These are phyloP conservation scores for Myoxocephalus aenaeus DNA, from an alignment of 2,797 vertebrate genomes.

Conservation along the genomic window DNA sequence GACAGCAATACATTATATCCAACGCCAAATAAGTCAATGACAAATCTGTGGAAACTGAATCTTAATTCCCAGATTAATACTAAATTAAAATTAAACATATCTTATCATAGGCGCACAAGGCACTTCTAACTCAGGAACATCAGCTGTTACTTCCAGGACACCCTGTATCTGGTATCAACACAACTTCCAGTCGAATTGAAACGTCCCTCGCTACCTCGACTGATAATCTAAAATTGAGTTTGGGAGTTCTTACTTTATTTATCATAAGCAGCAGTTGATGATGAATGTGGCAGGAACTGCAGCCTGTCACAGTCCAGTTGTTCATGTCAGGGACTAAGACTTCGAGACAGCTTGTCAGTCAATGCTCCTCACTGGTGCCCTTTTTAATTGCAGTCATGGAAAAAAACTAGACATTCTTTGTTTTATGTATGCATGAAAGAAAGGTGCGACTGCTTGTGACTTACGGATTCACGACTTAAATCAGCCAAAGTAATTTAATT, in stretches of 20 bases:
- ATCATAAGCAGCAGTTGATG: background rate
- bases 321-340: constrained; percentile 5
- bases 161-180: background rate
- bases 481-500: background rate
- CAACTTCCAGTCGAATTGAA: background rate
- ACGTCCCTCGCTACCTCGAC: background rate
- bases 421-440: background rate
- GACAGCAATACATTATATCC: background rate
- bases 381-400: constrained; percentile 9
- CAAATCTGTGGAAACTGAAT: constrained; percentile 1
- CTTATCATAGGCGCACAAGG: background rate
- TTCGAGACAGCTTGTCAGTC: constrained; percentile 36
- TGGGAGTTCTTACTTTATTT: constrained; percentile 1
- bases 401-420: background rate
- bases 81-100: background rate
- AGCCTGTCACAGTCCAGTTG: constrained; percentile 10
- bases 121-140: background rate
- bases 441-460: background rate
- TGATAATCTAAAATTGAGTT: background rate
- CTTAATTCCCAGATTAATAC: background rate
- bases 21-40: background rate
- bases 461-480: background rate
- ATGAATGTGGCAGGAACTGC: background rate
- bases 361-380: constrained; percentile 6
- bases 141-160: background rate